These are phyloP conservation scores for Haemorhous mexicanus DNA, from an alignment of 2,113 vertebrate species.

Conservation along the genomic window DNA sequence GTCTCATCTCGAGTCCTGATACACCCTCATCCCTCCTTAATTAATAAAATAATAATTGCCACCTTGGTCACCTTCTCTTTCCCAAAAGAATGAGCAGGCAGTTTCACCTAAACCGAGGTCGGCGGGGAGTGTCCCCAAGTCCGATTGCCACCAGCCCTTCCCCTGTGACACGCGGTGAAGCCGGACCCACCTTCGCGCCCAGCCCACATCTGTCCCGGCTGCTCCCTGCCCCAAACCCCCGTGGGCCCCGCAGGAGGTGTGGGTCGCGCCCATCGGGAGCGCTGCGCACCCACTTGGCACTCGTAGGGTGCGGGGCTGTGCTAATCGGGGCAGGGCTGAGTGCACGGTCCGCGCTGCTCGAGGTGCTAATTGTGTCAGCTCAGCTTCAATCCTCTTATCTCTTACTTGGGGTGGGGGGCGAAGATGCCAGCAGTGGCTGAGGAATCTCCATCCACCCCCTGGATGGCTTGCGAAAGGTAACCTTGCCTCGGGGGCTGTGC, in stretches of 20 bases:
- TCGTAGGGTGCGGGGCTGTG: not conserved
- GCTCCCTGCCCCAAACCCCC: not conserved
- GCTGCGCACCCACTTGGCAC: not conserved
- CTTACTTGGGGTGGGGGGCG: not conserved
- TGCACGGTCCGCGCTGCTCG: not conserved
- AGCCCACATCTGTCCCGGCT: not conserved
- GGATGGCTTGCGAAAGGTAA: slow-evolving; percentile 27
- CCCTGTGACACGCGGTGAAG: not conserved
- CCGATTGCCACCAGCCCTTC: not conserved
- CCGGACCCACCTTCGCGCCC: not conserved
- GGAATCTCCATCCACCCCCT: slow-evolving; percentile 16
- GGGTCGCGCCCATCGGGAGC: not conserved
- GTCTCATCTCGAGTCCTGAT: not conserved
- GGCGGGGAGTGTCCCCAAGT: not conserved
- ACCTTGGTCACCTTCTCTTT: not conserved
- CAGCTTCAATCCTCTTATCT: slow-evolving; percentile 27
- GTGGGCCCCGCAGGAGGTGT: not conserved
- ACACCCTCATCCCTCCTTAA: not conserved
- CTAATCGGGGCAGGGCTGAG: not conserved
- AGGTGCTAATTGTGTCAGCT: not conserved
- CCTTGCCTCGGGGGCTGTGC: slow-evolving; percentile 3
- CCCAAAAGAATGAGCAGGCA: not conserved
- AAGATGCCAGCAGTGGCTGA: not conserved
- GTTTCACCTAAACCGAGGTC: not conserved
- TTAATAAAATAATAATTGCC: slow-evolving; percentile 14